Conservation (phyloP, 53 echinoderm and acorn worm genomes). For the Arbacia lixula region DNA sequence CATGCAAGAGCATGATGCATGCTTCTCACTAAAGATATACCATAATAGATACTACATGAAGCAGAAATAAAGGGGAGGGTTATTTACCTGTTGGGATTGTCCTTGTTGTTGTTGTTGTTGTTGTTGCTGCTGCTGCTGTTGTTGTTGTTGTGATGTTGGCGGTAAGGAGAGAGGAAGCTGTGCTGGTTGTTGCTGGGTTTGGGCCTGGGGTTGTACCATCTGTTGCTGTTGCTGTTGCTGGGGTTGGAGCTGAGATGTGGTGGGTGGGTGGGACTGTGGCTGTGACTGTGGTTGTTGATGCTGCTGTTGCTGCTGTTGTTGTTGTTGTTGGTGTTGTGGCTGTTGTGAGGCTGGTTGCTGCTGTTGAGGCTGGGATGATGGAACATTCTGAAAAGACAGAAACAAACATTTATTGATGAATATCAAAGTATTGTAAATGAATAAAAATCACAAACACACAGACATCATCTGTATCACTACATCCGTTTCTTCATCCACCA, state of each 20-base stretch:
- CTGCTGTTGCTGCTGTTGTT: conserved; percentile 34
- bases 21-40: no score
- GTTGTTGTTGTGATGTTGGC: conserved; percentile 51
- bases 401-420: no score
- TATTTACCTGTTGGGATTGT: conserved; percentile 49
- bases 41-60: no score
- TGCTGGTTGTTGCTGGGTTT: conserved; percentile 42
- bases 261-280: conserved; percentile 11
- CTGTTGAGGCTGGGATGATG: conserved; percentile 24
- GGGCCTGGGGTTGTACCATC: conserved; percentile 41
- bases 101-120: conserved; percentile 32
- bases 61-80: no score
- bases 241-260: conserved; percentile 24
- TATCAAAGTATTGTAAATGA: no score
- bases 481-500: no score
- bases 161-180: conserved; percentile 44
- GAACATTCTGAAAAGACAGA: no score
- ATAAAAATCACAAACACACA: no score
- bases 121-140: conserved; percentile 34
- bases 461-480: no score
- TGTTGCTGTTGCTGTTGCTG: conserved; percentile 48
- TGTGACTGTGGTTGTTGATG: conserved; percentile 45
- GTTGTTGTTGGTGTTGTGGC: conserved; percentile 24
- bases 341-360: conserved; percentile 27
- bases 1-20: no score